These are phyloP conservation scores for Clupea harengus DNA, from an alignment of 2,113 vertebrate species.

Conservation along the genomic window DNA sequence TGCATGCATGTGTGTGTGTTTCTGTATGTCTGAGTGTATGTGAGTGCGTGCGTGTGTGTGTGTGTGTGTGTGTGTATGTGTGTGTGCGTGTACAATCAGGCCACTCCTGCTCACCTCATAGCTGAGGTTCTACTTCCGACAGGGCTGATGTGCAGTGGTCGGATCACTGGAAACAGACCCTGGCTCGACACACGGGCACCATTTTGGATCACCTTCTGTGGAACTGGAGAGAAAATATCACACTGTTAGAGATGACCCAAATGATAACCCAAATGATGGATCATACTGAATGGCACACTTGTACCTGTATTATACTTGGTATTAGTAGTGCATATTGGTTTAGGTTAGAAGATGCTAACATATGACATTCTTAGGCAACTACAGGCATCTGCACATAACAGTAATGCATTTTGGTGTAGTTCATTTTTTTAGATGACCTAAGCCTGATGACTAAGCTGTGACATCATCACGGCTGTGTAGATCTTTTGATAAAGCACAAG, in stretches of 20 bases:
- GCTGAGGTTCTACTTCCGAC: constrained; percentile 85
- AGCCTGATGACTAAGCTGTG: not conserved
- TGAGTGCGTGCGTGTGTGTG: not conserved
- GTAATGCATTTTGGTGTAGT: not conserved
- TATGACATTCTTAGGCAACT: not conserved
- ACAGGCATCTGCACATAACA: not conserved
- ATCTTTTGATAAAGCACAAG: not conserved
- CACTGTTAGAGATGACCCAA: not conserved
- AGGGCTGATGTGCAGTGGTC: constrained; percentile 55
- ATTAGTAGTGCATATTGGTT: not conserved
- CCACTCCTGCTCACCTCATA: constrained; percentile 73
- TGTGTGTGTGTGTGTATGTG: constrained; percentile 42
- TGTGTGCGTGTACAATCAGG: constrained; percentile 48
- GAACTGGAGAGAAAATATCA: constrained; percentile 71
- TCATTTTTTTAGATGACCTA: not conserved
- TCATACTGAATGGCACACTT: not conserved
- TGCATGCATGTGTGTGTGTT: not conserved
- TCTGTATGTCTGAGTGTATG: not conserved
- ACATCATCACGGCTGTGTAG: not conserved
- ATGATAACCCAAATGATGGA: not conserved
- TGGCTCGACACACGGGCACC: constrained; percentile 88
- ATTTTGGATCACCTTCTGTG: constrained; percentile 92
- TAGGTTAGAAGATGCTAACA: not conserved
- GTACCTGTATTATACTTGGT: not conserved
- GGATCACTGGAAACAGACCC: constrained; percentile 83